phyloP scores from a whole-genome alignment of 2,797 vertebrate genomes.

The Hippocampus kuda region DNA sequence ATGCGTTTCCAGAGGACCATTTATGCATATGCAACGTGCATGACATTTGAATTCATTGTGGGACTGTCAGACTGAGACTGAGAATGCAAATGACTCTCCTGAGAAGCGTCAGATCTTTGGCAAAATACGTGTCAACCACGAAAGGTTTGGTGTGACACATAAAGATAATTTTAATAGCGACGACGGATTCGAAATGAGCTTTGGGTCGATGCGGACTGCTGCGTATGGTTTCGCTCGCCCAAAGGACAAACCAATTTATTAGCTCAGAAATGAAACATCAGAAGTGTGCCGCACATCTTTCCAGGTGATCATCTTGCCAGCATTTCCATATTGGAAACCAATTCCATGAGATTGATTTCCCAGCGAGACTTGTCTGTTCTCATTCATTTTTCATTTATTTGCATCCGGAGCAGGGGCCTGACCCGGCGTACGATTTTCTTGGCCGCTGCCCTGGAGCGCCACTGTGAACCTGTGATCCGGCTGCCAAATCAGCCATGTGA shows the following conservation, averaged over 20 bases:
- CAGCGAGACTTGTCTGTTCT: slow-evolving; percentile 55
- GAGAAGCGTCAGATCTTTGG: slow-evolving; percentile 1
- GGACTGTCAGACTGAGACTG: background rate
- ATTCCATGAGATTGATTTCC: slow-evolving; percentile 54
- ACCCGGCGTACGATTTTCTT: slow-evolving; percentile 47
- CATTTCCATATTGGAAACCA: slow-evolving; percentile 54
- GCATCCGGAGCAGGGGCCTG: slow-evolving; percentile 41
- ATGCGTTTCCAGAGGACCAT: background rate
- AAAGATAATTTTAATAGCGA: background rate
- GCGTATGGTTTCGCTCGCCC: slow-evolving; percentile 4
- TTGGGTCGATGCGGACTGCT: background rate
- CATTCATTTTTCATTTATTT: slow-evolving; percentile 62
- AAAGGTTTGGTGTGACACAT: slow-evolving; percentile 7
- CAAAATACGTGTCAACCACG: background rate
- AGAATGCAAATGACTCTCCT: slow-evolving; percentile 3
- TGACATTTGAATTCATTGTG: slow-evolving; percentile 9
- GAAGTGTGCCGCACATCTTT: slow-evolving; percentile 33
- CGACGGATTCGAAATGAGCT: background rate
- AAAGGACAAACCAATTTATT: slow-evolving; percentile 47
- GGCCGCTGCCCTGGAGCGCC: slow-evolving; percentile 37
- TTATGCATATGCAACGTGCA: slow-evolving; percentile 2
- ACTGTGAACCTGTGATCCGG: slow-evolving; percentile 37
- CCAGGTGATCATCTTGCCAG: slow-evolving; percentile 57
- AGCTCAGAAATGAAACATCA: slow-evolving; percentile 36
- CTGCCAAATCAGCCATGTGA: slow-evolving; percentile 53